These are phyloP conservation scores for Junonia oenone DNA, from an alignment of 2,888 invertebrate species.

Conservation along the genomic window DNA sequence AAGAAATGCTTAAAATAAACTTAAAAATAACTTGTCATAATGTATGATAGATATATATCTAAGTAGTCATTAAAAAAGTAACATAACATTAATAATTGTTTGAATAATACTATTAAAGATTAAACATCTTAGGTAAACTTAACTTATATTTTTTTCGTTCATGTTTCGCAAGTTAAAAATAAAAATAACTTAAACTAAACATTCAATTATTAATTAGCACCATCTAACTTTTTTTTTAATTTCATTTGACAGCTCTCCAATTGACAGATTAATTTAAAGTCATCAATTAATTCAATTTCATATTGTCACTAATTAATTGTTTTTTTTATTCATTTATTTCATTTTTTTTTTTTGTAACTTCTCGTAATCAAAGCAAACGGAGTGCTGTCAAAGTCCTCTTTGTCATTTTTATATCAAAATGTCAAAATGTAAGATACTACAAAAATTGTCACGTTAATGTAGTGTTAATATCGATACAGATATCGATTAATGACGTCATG, in stretches of 20 bases:
- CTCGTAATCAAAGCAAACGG: not conserved
- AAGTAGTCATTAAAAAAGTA: slow-evolving; percentile 10
- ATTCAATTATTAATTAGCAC: slow-evolving; percentile 36
- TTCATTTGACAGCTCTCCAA: slow-evolving; percentile 3
- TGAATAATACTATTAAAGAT: slow-evolving; percentile 16
- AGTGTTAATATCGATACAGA: slow-evolving; percentile 16
- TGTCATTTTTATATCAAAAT: not conserved
- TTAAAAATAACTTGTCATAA: slow-evolving; percentile 24
- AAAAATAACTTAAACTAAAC: slow-evolving; percentile 28
- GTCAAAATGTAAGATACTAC: not conserved
- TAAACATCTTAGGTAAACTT: slow-evolving; percentile 20
- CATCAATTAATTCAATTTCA: too few relatives aligned
- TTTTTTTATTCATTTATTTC: not conserved
- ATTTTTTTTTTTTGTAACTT: not conserved
- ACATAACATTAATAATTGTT: slow-evolving; percentile 11
- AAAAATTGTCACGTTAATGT: slow-evolving; percentile 6
- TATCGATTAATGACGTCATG: slow-evolving; percentile 7
- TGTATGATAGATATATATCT: slow-evolving; percentile 7
- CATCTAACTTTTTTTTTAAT: slow-evolving; percentile 31
- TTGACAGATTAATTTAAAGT: not conserved
- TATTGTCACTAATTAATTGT: too few relatives aligned
- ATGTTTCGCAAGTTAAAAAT: slow-evolving; percentile 26
- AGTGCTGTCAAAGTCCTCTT: not conserved
- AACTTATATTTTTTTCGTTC: slow-evolving; percentile 17
- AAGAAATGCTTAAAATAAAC: slow-evolving; percentile 17